Base-by-base conservation (phyloP, 2,888 invertebrate genomes). In the Papilio demoleus region DNA sequence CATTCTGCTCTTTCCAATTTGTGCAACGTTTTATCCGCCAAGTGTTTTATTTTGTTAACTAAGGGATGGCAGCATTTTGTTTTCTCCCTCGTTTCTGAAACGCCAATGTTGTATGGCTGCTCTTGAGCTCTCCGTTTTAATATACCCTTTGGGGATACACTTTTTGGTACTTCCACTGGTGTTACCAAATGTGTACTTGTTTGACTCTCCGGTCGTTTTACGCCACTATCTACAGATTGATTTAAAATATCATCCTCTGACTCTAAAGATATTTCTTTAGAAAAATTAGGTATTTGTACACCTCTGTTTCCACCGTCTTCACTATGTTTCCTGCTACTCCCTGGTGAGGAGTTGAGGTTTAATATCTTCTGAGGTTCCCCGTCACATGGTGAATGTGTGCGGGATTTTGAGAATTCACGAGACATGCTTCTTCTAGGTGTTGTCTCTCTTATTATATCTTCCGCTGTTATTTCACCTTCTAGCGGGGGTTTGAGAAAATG, bases 401-500 rank as follows among this genome's bases (percentile, higher is more conserved):
- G 87, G 70, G 93, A 92, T 77, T 84, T 86, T 71, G 91, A 87
- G 68, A 88, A 77, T 75, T 93, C 93, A 22, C 92, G 87, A 45
- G 92, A 92, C 92, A 92, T 93, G 74, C 88, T 91, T 84, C 90
- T 87, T 74, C 86, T 80, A 17, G 93, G 93, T 24, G 88, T 91
- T 4, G 90, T 84, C 75, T 88, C 90, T 74, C 91, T 84, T 71
- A 92, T 83, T 75, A 94, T 81, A 84, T 93, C 85, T 84, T 92
- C 93, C 31, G 92, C 92, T 61, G 93, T 92, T 71, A 93, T 87
- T 79, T 90, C 88, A 65, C 90, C 91, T 76, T 88, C 86, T 24
- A 95, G 84, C 0, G 95, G 94, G 27, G 92, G 93, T 83, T 96
- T 96, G 78, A 95, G 93, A 31, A 97, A 87, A 85, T 96, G 94